phyloP scores from a whole-genome alignment of 2,797 vertebrate species.

The Hippoglossus hippoglossus region DNA sequence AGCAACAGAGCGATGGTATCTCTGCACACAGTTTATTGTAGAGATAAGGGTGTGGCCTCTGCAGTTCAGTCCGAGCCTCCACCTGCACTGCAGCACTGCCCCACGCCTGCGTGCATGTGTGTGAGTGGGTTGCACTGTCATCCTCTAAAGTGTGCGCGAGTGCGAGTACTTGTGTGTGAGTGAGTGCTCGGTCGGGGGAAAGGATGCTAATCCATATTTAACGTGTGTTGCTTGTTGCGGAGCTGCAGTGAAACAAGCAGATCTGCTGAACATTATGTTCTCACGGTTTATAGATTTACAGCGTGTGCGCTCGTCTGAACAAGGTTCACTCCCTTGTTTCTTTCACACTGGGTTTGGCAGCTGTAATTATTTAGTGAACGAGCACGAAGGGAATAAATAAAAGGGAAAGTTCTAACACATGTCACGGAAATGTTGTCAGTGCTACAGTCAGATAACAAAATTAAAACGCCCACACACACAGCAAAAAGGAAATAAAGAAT shows the following conservation, averaged over 20 bases:
- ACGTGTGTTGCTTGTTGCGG: slow-evolving; percentile 65
- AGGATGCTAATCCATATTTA: slow-evolving; percentile 74
- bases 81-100: slow-evolving; percentile 79
- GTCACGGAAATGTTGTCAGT: too few relatives aligned
- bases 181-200: slow-evolving; percentile 26
- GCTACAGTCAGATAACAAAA: too few relatives aligned
- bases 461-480: too few relatives aligned
- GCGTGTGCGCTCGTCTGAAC: background rate
- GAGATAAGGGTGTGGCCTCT: slow-evolving; percentile 74
- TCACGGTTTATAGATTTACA: slow-evolving; percentile 38
- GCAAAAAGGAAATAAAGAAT: too few relatives aligned
- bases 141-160: slow-evolving; percentile 13
- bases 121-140: slow-evolving; percentile 17
- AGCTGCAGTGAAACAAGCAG: slow-evolving; percentile 46
- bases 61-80: slow-evolving; percentile 63
- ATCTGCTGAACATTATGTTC: slow-evolving; percentile 52
- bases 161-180: slow-evolving; percentile 17
- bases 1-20: background rate
- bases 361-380: too few relatives aligned
- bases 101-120: slow-evolving; percentile 40
- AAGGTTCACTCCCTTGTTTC: background rate
- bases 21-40: background rate
- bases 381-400: too few relatives aligned
- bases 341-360: background rate
- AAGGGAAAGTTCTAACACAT: too few relatives aligned